phyloP scores from a whole-genome alignment of 2,888 invertebrate species.

The Blomia tropicalis region DNA sequence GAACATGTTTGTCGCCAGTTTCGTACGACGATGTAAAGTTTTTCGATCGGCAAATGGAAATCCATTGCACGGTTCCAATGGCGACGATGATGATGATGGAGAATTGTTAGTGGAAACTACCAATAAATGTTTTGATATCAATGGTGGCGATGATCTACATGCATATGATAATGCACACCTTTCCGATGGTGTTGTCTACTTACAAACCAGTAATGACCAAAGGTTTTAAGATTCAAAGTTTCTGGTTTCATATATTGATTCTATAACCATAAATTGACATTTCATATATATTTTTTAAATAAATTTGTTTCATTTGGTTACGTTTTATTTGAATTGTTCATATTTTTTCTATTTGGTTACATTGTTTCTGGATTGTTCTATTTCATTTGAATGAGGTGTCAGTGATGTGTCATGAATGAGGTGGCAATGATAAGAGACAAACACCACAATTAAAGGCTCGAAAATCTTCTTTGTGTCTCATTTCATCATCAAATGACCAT shows the following conservation, averaged over 20 bases:
- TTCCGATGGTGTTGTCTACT: background rate
- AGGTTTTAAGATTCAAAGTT: background rate
- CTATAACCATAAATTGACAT: no score
- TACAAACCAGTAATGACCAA: background rate
- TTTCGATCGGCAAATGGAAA: background rate
- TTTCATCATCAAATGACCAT: no score
- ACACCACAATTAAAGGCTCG: no score
- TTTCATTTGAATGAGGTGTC: no score
- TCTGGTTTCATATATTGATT: no score
- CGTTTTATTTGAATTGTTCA: background rate
- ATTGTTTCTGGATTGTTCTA: no score
- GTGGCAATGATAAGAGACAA: no score
- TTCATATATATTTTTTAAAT: no score
- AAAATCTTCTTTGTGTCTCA: no score
- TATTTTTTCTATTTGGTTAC: background rate
- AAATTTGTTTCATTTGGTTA: background rate
- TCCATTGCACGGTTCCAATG: no score
- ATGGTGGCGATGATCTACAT: background rate
- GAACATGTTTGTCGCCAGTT: background rate
- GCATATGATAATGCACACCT: constrained; percentile 3
- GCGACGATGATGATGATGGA: background rate
- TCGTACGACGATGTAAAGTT: background rate
- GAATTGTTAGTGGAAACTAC: background rate
- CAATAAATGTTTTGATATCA: background rate
- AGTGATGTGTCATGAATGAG: no score